Percentiles rank a stretch among this genome's conserved stretches.
Evolutionary conservation across 2,797 vertebrate genomes (phyloP).

Genomic region (Ctenochaetus hawaiiensis): DNA sequence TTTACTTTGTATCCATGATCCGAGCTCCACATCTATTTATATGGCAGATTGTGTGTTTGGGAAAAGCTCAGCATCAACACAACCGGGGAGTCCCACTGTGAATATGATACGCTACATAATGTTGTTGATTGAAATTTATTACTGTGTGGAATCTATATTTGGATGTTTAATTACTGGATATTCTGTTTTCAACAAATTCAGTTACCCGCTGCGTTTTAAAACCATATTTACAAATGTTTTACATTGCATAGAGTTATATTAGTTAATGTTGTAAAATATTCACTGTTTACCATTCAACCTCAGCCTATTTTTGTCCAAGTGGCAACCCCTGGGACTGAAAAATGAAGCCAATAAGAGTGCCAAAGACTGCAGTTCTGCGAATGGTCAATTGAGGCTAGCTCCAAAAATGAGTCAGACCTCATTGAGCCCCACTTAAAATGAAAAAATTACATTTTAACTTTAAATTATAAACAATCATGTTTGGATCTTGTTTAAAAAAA

Average conservation of each 20-base stretch:
- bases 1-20: constrained; percentile 80
- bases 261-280: neutral
- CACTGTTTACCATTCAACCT: neutral
- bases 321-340: no score
- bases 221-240: neutral
- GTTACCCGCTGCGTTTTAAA: neutral
- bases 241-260: neutral
- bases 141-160: neutral
- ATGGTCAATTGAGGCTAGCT: no score
- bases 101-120: constrained; percentile 18
- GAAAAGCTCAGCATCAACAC: constrained; percentile 23
- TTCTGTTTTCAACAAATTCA: neutral
- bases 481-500: no score
- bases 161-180: constrained; percentile 4
- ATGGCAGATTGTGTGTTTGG: constrained; percentile 30
- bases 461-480: no score
- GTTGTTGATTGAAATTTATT: constrained; percentile 25
- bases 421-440: no score
- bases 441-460: no score
- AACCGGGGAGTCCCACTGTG: constrained; percentile 27
- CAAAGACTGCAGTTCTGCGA: no score
- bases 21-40: constrained; percentile 71
- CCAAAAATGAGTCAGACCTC: no score
- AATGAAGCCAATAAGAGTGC: no score
- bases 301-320: neutral